phyloP scores from a whole-genome alignment of 2,888 invertebrate genomes.

The Phragmatobia fuliginosa region DNA sequence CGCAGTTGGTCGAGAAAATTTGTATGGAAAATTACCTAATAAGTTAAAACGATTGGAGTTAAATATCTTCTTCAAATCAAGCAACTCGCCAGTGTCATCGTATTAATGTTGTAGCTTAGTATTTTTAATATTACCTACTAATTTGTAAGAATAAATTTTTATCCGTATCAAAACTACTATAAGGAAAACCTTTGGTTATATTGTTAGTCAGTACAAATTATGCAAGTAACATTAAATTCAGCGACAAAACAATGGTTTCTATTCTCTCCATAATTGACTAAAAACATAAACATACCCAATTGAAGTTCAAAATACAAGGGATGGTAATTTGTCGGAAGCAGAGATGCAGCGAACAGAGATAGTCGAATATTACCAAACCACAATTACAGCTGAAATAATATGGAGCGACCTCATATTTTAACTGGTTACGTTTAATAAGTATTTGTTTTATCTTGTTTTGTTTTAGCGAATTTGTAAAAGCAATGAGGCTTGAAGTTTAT shows the following conservation, averaged over 20 bases:
- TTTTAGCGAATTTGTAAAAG: not conserved
- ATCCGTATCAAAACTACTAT: not conserved
- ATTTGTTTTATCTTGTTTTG: not conserved
- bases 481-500: not conserved
- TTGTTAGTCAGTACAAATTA: not conserved
- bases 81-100: too few species aligned
- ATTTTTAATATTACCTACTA: too few species aligned
- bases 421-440: constrained; percentile 7
- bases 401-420: constrained; percentile 22
- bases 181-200: too few species aligned
- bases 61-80: too few species aligned
- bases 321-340: constrained; percentile 17
- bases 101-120: too few species aligned
- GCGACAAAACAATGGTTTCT: constrained; percentile 1
- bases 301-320: constrained; percentile 9
- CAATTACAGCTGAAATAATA: constrained; percentile 24
- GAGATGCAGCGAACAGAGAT: constrained; percentile 13
- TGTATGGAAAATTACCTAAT: too few species aligned
- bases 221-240: not conserved
- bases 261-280: constrained; percentile 6
- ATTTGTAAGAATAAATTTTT: too few species aligned
- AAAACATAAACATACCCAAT: constrained; percentile 7
- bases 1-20: too few species aligned
- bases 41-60: too few species aligned
- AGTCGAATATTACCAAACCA: constrained; percentile 24